Evolutionary conservation across 1,140 invertebrate species (phyloP).

Genomic region (Leptopilina clavipes): DNA sequence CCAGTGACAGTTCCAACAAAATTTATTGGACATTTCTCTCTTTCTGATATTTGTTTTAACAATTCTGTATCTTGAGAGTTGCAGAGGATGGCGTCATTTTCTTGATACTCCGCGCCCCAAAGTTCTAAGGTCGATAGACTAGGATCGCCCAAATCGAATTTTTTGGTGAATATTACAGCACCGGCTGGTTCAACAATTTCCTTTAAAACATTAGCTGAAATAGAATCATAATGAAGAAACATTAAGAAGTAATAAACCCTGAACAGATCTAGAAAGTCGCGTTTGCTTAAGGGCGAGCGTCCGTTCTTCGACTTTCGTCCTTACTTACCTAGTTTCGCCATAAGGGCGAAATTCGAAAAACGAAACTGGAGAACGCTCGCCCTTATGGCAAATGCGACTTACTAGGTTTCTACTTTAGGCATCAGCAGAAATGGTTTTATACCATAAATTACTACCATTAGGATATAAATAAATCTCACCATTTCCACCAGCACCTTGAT

Average conservation of each 20-base stretch:
- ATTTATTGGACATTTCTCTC: slow-evolving; percentile 94
- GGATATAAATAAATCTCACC: no score
- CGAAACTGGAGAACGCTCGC: no score
- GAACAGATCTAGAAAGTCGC: no score
- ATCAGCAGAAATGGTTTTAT: no score
- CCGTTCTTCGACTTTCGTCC: no score
- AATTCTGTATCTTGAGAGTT: slow-evolving; percentile 78
- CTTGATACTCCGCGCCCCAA: slow-evolving; percentile 99
- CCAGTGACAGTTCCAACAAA: slow-evolving; percentile 95
- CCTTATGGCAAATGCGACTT: no score
- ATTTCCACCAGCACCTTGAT: slow-evolving; percentile 98
- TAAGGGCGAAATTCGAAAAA: no score
- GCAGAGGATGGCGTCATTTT: slow-evolving; percentile 93
- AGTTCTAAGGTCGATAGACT: slow-evolving; percentile 94
- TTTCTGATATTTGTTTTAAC: slow-evolving; percentile 83
- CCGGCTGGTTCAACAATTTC: slow-evolving; percentile 96
- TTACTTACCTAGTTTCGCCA: no score
- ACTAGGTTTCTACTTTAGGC: no score
- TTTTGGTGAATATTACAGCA: slow-evolving; percentile 90
- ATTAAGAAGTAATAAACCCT: no score
- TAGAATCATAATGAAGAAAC: slow-evolving; percentile 13
- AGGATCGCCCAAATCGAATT: slow-evolving; percentile 94
- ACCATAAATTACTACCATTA: no score
- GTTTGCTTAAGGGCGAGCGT: no score
- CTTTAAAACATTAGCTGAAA: slow-evolving; percentile 93